Base-by-base conservation (phyloP, 2,113 vertebrate genomes). In the Phyllostomus discolor region DNA sequence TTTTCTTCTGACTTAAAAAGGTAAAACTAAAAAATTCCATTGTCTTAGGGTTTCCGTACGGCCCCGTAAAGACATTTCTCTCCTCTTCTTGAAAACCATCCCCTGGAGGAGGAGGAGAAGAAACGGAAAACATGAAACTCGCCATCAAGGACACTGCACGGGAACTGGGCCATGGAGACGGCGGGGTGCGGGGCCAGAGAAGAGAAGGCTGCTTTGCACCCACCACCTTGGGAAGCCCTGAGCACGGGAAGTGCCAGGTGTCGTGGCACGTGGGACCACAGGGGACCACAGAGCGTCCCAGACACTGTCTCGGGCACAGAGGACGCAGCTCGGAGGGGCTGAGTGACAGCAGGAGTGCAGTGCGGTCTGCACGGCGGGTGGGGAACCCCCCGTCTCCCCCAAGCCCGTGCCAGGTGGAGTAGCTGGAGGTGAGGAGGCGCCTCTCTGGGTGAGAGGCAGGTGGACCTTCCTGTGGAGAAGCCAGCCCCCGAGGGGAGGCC, bases 1-100 rank as follows among this genome's bases (percentile, higher is more conserved):
- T 66, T 84, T 57, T 54, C 57, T 17, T 43, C 62, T 69, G 31
- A 7, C n/a, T 86, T 72, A 33, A 64, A 78, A 95, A 86, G 28
- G n/a, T 9, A 62, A 89, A 93, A 72, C 12, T 54, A 81, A 92
- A 85, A 83, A 91, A 88, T 88, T n/a, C 7, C n/a, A 43, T 41
- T 48, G 57, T 41, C 35, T 79, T 46, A 79, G 79, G 73, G 5
- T 69, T 82, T 79, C 28, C 35, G 7, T 17, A 8, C 57, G 50
- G 35, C 38, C 43, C 0, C 14, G 12, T 69, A 11, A 48, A 41
- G 31, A 67, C n/a, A 48, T 43, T 57, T 57, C 31, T 62, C 8
- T 66, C 5, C 7, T 69, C 11, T 33, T 69, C 70, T 96, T 20
- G 46, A 96, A 80, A 82, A 35, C n/a, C 26, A 78, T 26, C 10